A percentile compares a stretch with the other conserved stretches of the same genome.
phyloP scores from a whole-genome alignment of 1,140 invertebrate species.

The Acromyrmex echinatior region DNA sequence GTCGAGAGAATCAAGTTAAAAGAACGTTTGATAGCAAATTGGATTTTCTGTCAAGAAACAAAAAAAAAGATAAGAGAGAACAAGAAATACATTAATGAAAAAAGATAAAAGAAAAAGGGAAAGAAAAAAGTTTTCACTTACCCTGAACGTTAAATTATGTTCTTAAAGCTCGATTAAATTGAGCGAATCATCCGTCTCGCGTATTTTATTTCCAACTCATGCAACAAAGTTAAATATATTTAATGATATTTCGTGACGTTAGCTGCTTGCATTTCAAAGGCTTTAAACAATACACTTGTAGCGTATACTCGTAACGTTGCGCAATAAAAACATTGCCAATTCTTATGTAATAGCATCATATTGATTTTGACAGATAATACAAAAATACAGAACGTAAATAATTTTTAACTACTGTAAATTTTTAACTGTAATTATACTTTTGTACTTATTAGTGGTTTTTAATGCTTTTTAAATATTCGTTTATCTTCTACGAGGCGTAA shows the following conservation, averaged over 20 bases:
- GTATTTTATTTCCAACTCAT: background rate
- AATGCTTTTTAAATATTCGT: background rate
- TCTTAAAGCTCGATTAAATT: background rate
- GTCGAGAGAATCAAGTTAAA: background rate
- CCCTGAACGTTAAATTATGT: background rate
- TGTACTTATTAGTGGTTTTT: background rate
- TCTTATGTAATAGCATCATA: background rate
- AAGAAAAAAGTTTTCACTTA: background rate
- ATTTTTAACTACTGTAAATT: background rate
- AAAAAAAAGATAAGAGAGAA: background rate
- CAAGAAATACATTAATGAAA: background rate
- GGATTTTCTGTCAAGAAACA: background rate
- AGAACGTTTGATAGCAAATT: background rate
- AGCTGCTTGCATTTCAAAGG: background rate
- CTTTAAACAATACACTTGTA: background rate
- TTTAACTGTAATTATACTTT: background rate
- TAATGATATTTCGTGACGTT: slow-evolving; percentile 27
- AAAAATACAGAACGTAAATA: background rate
- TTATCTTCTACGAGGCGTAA: background rate
- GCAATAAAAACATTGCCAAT: background rate
- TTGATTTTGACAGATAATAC: slow-evolving; percentile 3
- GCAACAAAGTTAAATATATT: background rate
- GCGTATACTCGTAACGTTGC: background rate
- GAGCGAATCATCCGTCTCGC: background rate
- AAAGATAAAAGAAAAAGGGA: background rate